phyloP scores from a whole-genome alignment of 2,888 invertebrate genomes.

The Eudasyphora cyanicolor region DNA sequence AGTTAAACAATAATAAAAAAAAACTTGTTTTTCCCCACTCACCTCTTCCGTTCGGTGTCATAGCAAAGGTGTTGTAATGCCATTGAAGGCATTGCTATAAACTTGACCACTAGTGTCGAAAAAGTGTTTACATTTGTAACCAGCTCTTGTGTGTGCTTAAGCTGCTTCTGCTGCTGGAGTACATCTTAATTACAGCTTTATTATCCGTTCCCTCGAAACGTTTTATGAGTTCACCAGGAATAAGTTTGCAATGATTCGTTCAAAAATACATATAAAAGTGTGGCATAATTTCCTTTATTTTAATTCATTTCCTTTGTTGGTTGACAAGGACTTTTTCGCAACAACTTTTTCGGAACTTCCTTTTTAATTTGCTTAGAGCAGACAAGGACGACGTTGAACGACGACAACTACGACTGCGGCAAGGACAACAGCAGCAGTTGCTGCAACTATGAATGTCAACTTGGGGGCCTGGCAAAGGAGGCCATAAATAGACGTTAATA shows the following conservation, averaged over 20 bases:
- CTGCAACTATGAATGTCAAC: neutral
- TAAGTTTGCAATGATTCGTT: constrained; percentile 43
- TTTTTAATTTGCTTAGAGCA: constrained; percentile 40
- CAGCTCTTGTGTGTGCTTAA: neutral
- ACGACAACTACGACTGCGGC: neutral
- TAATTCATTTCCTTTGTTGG: constrained; percentile 60
- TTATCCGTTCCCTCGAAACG: constrained; percentile 27
- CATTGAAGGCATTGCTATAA: neutral
- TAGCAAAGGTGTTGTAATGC: no score
- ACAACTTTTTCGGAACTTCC: constrained; percentile 57
- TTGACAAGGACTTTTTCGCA: constrained; percentile 45
- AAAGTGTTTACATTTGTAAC: neutral
- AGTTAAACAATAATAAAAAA: no score
- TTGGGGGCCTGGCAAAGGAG: neutral
- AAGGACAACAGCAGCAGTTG: neutral
- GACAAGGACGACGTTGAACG: neutral
- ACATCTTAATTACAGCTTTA: constrained; percentile 44
- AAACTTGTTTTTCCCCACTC: no score
- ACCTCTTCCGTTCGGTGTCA: no score
- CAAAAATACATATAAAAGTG: constrained; percentile 32
- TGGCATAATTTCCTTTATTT: constrained; percentile 63
- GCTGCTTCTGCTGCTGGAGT: no score
- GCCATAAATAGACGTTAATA: constrained; percentile 48
- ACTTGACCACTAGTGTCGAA: neutral
- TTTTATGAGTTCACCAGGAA: neutral